Evolutionary conservation across 1,140 invertebrate species (phyloP).

Genomic region (Cotesia vestalis): DNA sequence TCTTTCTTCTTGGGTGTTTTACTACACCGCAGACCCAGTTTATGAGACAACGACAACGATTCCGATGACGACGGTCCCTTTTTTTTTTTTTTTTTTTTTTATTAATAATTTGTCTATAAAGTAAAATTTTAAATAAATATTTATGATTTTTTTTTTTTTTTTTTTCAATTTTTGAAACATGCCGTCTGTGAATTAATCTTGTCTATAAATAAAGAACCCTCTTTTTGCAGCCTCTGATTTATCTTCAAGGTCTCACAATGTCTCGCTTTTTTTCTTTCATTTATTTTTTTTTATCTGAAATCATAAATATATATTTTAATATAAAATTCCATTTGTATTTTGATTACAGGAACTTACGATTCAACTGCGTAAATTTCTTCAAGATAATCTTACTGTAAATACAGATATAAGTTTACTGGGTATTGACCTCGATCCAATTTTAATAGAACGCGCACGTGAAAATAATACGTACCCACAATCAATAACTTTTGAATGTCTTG

Average conservation of each 20-base stretch:
- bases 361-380: constrained; percentile 68
- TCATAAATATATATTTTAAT: no score
- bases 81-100: neutral
- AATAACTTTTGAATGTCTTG: constrained; percentile 69
- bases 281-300: constrained; percentile 35
- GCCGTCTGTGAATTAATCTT: constrained; percentile 12
- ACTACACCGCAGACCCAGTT: neutral
- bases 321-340: constrained; percentile 37
- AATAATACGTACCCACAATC: constrained; percentile 51
- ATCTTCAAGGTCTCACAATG: constrained; percentile 8
- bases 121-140: no score
- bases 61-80: neutral
- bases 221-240: constrained; percentile 11
- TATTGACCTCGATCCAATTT: constrained; percentile 76
- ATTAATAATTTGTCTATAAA: no score
- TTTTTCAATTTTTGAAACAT: neutral
- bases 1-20: constrained; percentile 4
- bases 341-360: constrained; percentile 70
- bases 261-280: constrained; percentile 30
- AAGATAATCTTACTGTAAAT: constrained; percentile 54
- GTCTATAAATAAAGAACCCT: constrained; percentile 23
- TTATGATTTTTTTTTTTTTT: neutral
- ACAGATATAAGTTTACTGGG: constrained; percentile 70
- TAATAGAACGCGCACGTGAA: constrained; percentile 74
- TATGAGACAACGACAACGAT: neutral